Conservation (phyloP, 2,113 vertebrate species). For the Epinephelus cyanopodus region DNA sequence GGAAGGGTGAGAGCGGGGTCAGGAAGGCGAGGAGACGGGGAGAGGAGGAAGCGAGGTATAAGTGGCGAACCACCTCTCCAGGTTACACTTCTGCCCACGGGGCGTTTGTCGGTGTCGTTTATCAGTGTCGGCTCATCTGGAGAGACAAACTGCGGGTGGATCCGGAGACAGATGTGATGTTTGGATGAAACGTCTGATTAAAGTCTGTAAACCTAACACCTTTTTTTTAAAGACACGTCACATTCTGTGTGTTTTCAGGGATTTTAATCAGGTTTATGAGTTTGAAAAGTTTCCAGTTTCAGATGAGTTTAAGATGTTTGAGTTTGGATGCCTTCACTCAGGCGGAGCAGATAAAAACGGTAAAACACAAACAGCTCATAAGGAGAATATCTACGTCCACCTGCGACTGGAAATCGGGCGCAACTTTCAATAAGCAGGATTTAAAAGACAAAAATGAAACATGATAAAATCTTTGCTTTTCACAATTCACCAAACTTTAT, state of each 20-base stretch:
- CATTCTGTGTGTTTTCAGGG: background rate
- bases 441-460: too few relatives aligned
- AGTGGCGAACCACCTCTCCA: background rate
- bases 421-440: too few relatives aligned
- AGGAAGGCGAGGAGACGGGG: background rate
- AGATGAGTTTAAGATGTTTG: too few relatives aligned
- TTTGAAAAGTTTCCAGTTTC: too few relatives aligned
- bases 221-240: background rate
- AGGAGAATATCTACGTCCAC: too few relatives aligned
- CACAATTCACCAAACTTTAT: too few relatives aligned
- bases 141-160: too few relatives aligned
- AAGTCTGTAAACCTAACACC: background rate
- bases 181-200: background rate
- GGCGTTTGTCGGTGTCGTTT: background rate
- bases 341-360: too few relatives aligned
- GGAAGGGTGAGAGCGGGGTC: slow-evolving; percentile 17
- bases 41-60: background rate
- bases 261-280: background rate
- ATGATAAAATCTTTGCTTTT: too few relatives aligned
- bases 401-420: too few relatives aligned
- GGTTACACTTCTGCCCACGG: background rate
- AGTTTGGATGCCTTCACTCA: too few relatives aligned
- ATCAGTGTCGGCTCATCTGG: background rate
- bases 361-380: too few relatives aligned
- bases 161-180: background rate